phyloP scores from a whole-genome alignment of 2,113 vertebrate genomes.

The Phrynocephalus versicolor region DNA sequence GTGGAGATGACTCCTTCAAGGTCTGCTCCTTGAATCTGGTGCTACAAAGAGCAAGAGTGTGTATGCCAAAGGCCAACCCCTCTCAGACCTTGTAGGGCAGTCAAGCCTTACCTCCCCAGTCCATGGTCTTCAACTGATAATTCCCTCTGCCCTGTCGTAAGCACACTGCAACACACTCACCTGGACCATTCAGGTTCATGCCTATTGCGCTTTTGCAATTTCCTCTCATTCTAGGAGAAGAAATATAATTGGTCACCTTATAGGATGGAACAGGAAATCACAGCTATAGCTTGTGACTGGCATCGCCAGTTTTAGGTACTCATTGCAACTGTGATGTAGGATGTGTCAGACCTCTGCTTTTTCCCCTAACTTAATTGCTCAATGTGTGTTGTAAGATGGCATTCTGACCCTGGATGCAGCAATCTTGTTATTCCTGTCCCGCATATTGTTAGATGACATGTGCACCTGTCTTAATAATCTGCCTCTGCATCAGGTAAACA shows the following conservation, averaged over 20 bases:
- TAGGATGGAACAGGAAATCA: constrained; percentile 13
- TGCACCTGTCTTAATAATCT: not conserved
- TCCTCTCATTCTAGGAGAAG: constrained; percentile 1
- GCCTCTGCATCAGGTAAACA: not conserved
- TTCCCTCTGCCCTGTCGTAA: not conserved
- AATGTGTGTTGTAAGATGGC: not conserved
- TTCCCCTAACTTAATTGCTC: constrained; percentile 24
- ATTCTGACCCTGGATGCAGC: constrained; percentile 31
- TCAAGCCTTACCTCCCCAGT: not conserved
- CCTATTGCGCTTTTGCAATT: constrained; percentile 17
- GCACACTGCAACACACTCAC: not conserved
- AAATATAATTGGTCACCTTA: not conserved
- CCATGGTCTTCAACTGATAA: constrained; percentile 5
- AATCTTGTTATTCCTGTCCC: constrained; percentile 48
- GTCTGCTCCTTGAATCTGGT: not conserved
- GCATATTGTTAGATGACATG: constrained; percentile 32
- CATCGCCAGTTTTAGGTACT: not conserved
- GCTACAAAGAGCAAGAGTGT: not conserved
- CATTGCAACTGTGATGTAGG: constrained; percentile 10
- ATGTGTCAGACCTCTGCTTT: constrained; percentile 43
- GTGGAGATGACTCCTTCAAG: not conserved
- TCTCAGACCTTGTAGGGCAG: not conserved
- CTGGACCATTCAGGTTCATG: not conserved
- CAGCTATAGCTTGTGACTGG: not conserved
- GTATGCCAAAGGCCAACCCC: not conserved